A percentile compares a stretch with the other conserved stretches of the same genome.
Evolutionary conservation across 2,113 vertebrate species (phyloP).

Genomic region (Laticauda colubrina): DNA sequence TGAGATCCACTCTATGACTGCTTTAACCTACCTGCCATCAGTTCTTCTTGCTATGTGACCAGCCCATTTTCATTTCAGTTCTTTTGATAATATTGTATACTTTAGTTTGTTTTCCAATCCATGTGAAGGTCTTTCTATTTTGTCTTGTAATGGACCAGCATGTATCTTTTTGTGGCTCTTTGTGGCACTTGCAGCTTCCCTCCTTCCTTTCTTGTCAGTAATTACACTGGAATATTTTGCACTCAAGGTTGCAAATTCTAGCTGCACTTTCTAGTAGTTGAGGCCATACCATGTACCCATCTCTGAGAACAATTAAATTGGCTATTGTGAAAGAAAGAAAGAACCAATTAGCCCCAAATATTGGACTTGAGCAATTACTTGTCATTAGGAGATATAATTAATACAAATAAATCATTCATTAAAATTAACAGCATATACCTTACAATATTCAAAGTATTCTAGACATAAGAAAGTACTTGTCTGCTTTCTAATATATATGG

Average conservation of each 20-base stretch:
- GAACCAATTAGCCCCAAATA: neutral
- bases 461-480: constrained; percentile 26
- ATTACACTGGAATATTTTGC: neutral
- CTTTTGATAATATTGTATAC: too few relatives aligned
- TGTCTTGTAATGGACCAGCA: too few relatives aligned
- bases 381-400: constrained; percentile 15
- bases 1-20: too few relatives aligned
- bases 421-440: constrained; percentile 24
- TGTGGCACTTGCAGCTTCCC: too few relatives aligned
- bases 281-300: neutral
- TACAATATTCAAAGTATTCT: neutral
- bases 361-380: constrained; percentile 5
- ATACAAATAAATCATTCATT: constrained; percentile 23
- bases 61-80: too few relatives aligned
- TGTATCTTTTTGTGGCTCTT: too few relatives aligned
- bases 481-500: constrained; percentile 24
- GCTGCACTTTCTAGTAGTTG: neutral
- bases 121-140: too few relatives aligned
- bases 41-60: too few relatives aligned
- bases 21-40: too few relatives aligned
- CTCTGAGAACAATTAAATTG: neutral
- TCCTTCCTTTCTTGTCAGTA: too few relatives aligned
- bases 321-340: neutral
- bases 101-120: too few relatives aligned
- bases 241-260: neutral